These are phyloP conservation scores for Chlamydotis undulata DNA, from an alignment of 2,113 vertebrate species.

Conservation along the genomic window DNA sequence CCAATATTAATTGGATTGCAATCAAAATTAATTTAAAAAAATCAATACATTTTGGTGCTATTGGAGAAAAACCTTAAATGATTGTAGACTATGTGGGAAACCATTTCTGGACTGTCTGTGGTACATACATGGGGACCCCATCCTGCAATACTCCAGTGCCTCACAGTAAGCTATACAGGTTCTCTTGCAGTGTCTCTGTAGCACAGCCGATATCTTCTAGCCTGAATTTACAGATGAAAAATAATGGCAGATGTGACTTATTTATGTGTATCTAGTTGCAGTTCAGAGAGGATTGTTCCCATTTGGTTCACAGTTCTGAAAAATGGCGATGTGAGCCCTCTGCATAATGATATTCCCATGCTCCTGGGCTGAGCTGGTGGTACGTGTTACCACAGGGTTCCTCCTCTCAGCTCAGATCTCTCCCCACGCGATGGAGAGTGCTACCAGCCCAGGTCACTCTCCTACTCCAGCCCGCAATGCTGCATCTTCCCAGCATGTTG, in stretches of 20 bases:
- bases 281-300: background rate
- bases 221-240: background rate
- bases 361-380: background rate
- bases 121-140: background rate
- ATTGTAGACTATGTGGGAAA: background rate
- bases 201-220: background rate
- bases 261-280: background rate
- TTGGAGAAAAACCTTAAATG: background rate
- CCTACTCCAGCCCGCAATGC: background rate
- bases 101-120: background rate
- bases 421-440: accelerated
- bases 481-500: accelerated
- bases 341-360: background rate
- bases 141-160: background rate
- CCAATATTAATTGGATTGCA: background rate
- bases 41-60: background rate
- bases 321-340: background rate
- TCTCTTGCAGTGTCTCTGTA: background rate
- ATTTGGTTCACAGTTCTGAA: background rate
- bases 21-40: background rate
- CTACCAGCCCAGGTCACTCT: background rate
- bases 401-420: background rate
- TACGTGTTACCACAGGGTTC: background rate
- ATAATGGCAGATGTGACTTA: background rate
- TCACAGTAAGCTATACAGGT: background rate